phyloP scores from a whole-genome alignment of 2,113 vertebrate species.

The Psilopogon haemacephalus region DNA sequence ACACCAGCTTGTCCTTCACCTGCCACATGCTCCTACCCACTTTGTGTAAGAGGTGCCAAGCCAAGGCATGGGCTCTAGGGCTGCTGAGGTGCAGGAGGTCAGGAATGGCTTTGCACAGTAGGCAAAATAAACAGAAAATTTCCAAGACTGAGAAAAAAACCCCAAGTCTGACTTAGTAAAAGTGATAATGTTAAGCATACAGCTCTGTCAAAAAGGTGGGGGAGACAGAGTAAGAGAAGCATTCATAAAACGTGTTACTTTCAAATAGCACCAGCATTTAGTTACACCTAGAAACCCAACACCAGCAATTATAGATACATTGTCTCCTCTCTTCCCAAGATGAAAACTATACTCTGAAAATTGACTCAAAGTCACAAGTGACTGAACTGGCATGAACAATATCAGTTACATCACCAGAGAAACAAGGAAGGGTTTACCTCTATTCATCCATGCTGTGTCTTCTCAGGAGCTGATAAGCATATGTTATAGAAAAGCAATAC shows the following conservation, averaged over 20 bases:
- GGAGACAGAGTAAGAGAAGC: not conserved
- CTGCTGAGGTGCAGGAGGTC: not conserved
- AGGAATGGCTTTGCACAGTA: not conserved
- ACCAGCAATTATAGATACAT: not conserved
- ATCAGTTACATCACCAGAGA: not conserved
- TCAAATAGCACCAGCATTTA: not conserved
- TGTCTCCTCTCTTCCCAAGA: not conserved
- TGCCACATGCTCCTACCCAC: not conserved
- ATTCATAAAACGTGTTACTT: not conserved
- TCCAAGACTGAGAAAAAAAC: not conserved
- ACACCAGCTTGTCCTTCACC: not conserved
- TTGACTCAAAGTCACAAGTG: not conserved
- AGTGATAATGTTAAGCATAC: not conserved
- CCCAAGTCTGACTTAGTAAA: not conserved
- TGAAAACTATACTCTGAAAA: not conserved
- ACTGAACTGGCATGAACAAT: not conserved
- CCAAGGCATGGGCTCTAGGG: accelerated
- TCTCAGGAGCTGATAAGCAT: not conserved
- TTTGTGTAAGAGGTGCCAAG: not conserved
- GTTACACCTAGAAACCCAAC: not conserved
- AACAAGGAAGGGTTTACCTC: not conserved
- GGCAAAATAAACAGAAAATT: not conserved
- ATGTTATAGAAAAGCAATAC: not conserved
- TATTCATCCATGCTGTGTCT: not conserved
- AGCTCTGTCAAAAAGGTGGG: not conserved